Conservation (phyloP, 2,888 invertebrate genomes). For the Phasia obesa region DNA sequence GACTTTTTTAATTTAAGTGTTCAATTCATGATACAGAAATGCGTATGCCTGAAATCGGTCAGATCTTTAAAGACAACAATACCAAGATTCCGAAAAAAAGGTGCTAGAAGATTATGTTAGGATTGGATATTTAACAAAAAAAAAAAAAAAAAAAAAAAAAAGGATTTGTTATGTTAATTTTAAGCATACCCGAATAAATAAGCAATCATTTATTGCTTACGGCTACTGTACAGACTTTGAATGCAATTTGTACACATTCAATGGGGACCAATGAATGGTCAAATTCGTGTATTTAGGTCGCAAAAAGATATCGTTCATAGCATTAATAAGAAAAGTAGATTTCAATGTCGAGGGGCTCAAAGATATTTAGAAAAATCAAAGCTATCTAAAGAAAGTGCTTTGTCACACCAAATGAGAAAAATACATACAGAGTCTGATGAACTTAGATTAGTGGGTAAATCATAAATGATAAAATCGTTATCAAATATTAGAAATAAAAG, state of each 20-base stretch:
- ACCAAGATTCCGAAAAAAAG: no score
- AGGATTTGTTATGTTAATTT: no score
- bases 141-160: no score
- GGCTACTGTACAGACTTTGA: not conserved
- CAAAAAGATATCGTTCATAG: conserved; percentile 1
- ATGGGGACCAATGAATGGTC: not conserved
- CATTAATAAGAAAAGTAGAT: not conserved
- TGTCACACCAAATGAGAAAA: not conserved
- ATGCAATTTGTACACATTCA: not conserved
- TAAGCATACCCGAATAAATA: no score
- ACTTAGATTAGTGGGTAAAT: not conserved
- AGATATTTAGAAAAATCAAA: not conserved
- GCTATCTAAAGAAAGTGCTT: not conserved
- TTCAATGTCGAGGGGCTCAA: not conserved
- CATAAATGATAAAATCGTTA: conserved; percentile 8
- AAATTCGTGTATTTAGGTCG: conserved; percentile 1
- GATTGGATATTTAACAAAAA: no score
- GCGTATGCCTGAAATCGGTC: no score
- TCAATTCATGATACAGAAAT: no score
- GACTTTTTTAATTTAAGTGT: no score
- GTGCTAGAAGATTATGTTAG: no score
- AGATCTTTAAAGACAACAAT: no score
- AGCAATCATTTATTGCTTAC: not conserved
- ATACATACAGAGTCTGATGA: not conserved
- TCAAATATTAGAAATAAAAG: conserved; percentile 9